These are phyloP conservation scores for Setophaga petechia DNA, from an alignment of 2,113 vertebrate genomes.

Conservation along the genomic window DNA sequence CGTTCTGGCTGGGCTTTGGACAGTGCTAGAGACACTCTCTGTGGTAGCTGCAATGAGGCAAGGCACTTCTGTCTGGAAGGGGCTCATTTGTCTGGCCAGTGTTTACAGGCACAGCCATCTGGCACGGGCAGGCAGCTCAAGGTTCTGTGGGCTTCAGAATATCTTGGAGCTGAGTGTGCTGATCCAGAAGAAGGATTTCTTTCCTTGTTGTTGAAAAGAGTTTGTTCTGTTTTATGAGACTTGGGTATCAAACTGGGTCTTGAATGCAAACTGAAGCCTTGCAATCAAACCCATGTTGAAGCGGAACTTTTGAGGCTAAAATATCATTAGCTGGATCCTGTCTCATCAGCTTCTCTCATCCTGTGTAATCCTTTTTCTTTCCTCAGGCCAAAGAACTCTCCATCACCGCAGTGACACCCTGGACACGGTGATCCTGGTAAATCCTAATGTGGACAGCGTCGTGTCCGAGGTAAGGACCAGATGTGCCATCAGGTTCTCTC, in stretches of 20 bases:
- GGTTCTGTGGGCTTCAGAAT: not conserved
- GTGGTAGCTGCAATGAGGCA: not conserved
- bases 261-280: not conserved
- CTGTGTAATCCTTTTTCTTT: slow-evolving; percentile 29
- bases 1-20: not conserved
- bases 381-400: slow-evolving; percentile 88
- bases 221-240: not conserved
- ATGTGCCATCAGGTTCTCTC: not conserved
- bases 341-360: not conserved
- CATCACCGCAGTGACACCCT: slow-evolving; percentile 89
- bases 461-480: slow-evolving; percentile 82
- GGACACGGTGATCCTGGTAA: slow-evolving; percentile 89
- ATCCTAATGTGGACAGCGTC: slow-evolving; percentile 84
- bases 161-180: not conserved
- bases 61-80: not conserved
- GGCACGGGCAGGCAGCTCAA: not conserved
- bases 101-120: not conserved
- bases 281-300: not conserved
- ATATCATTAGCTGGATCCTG: not conserved
- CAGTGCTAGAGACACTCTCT: not conserved
- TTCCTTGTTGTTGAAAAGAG: not conserved
- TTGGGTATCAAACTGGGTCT: not conserved
- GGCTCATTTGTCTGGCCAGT: not conserved
- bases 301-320: not conserved
- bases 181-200: not conserved